Conservation (phyloP, 2,888 invertebrate species). For the Pollenia angustigena region DNA sequence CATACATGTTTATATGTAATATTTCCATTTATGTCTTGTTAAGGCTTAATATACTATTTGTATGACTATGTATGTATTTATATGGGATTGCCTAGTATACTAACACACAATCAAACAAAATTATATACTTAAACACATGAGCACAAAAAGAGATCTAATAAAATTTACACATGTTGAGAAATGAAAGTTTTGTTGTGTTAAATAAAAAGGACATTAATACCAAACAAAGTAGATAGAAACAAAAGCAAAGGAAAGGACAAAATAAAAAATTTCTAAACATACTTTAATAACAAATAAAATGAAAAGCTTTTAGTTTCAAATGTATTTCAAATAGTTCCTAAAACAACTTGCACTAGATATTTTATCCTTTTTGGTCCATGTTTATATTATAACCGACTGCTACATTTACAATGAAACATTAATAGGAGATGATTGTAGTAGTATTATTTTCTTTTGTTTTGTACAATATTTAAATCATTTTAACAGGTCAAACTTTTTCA, state of each 20-base stretch:
- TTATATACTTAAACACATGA: not conserved
- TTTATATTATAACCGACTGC: constrained; percentile 31
- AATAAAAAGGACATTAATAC: constrained; percentile 54
- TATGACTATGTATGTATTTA: not conserved
- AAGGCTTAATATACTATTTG: not conserved
- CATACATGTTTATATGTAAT: not conserved
- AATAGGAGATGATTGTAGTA: constrained; percentile 32
- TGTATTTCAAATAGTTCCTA: not conserved
- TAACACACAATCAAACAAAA: not conserved
- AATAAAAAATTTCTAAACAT: constrained; percentile 31
- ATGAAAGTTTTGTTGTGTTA: constrained; percentile 59
- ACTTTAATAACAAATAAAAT: constrained; percentile 40
- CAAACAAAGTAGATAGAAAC: not conserved
- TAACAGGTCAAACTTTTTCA: constrained; percentile 50
- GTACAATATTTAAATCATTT: constrained; percentile 38
- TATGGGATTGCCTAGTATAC: not conserved
- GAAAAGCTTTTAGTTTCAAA: constrained; percentile 35
- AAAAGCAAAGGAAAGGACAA: not conserved
- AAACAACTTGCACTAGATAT: not conserved
- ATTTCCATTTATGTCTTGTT: constrained; percentile 20
- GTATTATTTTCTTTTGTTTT: constrained; percentile 3
- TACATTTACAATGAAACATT: constrained; percentile 21
- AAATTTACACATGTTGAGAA: constrained; percentile 58
- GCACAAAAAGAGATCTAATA: constrained; percentile 30
- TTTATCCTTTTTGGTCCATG: constrained; percentile 18